A percentile compares a stretch with the other conserved stretches of the same genome.
phyloP scores from a whole-genome alignment of 2,797 vertebrate genomes.

The Vireo griseus region DNA sequence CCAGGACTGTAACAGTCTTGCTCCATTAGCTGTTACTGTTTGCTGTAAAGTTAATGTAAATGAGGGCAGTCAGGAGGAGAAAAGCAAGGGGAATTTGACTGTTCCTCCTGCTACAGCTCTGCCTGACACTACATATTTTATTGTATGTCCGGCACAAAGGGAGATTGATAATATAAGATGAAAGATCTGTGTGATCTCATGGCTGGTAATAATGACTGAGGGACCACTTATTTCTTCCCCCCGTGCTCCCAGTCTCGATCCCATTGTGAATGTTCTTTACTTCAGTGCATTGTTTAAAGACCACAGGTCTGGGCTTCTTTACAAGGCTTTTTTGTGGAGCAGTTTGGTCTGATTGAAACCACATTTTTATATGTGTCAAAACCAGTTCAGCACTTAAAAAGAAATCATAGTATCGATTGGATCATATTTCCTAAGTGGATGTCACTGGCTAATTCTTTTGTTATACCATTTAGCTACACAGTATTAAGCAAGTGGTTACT shows the following conservation, averaged over 20 bases:
- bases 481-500: slow-evolving; percentile 70
- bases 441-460: slow-evolving; percentile 73
- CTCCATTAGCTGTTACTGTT: slow-evolving; percentile 40
- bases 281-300: slow-evolving; percentile 49
- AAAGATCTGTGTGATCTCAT: slow-evolving; percentile 54
- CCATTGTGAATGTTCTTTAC: slow-evolving; percentile 14
- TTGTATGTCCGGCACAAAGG: neutral
- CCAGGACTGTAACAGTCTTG: neutral
- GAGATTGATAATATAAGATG: slow-evolving; percentile 44
- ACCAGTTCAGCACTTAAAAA: slow-evolving; percentile 73
- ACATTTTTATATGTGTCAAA: slow-evolving; percentile 77
- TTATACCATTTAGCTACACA: slow-evolving; percentile 68
- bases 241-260: neutral
- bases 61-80: slow-evolving; percentile 12
- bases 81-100: slow-evolving; percentile 16
- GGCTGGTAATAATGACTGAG: slow-evolving; percentile 24
- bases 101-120: slow-evolving; percentile 15
- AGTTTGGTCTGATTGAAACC: slow-evolving; percentile 74
- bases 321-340: slow-evolving; percentile 56
- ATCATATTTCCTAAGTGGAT: slow-evolving; percentile 76
- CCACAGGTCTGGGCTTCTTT: slow-evolving; percentile 54
- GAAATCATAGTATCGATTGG: slow-evolving; percentile 74
- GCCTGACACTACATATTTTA: slow-evolving; percentile 24
- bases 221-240: slow-evolving; percentile 22
- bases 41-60: slow-evolving; percentile 19